phyloP scores from a whole-genome alignment of 2,113 vertebrate species.

The Platanista minor region DNA sequence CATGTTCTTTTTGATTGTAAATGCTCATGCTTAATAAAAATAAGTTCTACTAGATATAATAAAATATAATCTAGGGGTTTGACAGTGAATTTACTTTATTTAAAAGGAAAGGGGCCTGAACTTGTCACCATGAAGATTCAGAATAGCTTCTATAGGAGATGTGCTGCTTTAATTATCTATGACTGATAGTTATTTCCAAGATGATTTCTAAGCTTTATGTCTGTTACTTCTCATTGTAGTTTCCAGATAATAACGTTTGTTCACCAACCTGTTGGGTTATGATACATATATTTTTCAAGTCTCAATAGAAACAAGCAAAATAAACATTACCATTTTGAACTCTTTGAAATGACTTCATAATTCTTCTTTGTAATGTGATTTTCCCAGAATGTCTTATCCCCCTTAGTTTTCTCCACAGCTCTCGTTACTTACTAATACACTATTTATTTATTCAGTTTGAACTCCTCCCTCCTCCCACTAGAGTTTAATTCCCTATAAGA shows the following conservation, averaged over 20 bases:
- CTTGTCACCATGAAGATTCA: not conserved
- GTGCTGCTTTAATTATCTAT: not conserved
- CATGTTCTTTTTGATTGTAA: slow-evolving; percentile 53
- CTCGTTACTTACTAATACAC: not conserved
- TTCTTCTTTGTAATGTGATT: slow-evolving; percentile 17
- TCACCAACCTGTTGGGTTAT: not conserved
- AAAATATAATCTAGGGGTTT: not conserved
- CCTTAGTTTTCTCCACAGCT: not conserved
- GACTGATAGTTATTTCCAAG: slow-evolving; percentile 9
- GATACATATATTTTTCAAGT: not conserved
- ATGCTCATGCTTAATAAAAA: slow-evolving; percentile 47
- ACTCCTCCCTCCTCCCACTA: not conserved
- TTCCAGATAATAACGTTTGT: slow-evolving; percentile 6
- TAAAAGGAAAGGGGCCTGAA: not conserved
- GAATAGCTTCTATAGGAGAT: slow-evolving; percentile 1
- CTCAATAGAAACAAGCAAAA: not conserved
- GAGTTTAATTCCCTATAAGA: not conserved
- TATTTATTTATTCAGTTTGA: not conserved
- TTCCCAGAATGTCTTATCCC: not conserved
- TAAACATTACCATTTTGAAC: not conserved
- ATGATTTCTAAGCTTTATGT: slow-evolving; percentile 2
- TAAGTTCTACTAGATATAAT: slow-evolving; percentile 15
- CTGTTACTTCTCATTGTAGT: slow-evolving; percentile 17
- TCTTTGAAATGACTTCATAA: not conserved
- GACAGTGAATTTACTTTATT: slow-evolving; percentile 31